phyloP scores from a whole-genome alignment of 2,888 invertebrate species.

The Tuta absoluta region DNA sequence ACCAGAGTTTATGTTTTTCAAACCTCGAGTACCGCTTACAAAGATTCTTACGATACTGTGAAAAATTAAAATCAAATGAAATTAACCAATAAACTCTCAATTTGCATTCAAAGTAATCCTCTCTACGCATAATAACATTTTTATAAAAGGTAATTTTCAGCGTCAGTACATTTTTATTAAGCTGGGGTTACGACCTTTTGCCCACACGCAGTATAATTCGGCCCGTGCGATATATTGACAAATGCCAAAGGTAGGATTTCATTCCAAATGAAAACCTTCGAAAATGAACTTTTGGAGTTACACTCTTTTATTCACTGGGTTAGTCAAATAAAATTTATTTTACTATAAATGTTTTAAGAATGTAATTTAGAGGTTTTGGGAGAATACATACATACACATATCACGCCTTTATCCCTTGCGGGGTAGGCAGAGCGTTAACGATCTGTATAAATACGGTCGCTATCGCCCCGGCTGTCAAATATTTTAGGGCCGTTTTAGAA shows the following conservation, averaged over 20 bases:
- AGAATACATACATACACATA: too few species aligned
- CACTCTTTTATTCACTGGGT: not conserved
- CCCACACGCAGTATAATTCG: constrained; percentile 36
- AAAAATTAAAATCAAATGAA: too few species aligned
- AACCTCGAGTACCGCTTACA: too few species aligned
- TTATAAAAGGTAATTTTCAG: not conserved
- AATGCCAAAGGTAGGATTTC: constrained; percentile 38
- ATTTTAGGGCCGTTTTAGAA: too few species aligned
- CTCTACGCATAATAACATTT: not conserved
- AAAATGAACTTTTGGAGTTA: constrained; percentile 30
- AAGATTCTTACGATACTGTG: too few species aligned
- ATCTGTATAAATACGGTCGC: too few species aligned
- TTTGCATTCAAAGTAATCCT: not conserved
- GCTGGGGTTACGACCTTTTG: constrained; percentile 8
- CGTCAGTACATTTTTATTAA: not conserved
- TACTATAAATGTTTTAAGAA: not conserved
- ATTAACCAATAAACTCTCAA: too few species aligned
- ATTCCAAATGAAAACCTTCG: constrained; percentile 35
- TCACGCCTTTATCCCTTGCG: too few species aligned
- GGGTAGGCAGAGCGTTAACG: too few species aligned
- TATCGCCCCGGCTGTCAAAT: too few species aligned
- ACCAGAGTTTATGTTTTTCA: too few species aligned
- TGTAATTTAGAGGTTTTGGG: too few species aligned
- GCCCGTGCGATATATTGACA: constrained; percentile 38
- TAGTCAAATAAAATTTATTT: constrained; percentile 1